Evolutionary conservation across 37 sponge, comb jelly and placozoan genomes (phyloP), one percentile per base, ranked within the genome.

Genomic region (Haliclona indistincta): DNA sequence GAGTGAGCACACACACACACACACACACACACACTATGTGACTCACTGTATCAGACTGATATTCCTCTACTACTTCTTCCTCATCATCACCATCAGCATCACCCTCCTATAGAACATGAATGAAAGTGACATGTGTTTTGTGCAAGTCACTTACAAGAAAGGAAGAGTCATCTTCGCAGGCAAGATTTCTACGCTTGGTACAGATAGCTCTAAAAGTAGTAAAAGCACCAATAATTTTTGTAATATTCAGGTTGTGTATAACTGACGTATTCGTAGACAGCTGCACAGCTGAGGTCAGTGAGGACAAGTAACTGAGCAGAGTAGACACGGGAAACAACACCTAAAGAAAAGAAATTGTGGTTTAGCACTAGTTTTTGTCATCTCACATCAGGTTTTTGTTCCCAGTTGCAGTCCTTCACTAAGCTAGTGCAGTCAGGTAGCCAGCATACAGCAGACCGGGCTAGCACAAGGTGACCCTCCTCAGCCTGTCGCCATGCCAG

Each of bases 381-480:
- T 17, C 51, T 47, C 51, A 47, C 51, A 47, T 47, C 51, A 47
- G 13, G 10, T 47, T 47, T 15, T 61, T 20, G 15, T 23, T 61
- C 33, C 28, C 33, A 61, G 15, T 61, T 61, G 28, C 28, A 64
- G 2, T 20, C 22, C 19, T 38, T 23, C 42, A 62, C 25, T 33
- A 49, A 22, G 40, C 42, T n/a, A 15, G 76, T 52, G 43, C 80
- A 80, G 3, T 8, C 22, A 0, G 86, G 78, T 3, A 91, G 64
- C 88, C 88, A 91, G 5, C 70, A 23, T n/a, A 66, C 71, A 1
- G 79, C 88, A n/a, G 79, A 68, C 33, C 68, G 67, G 38, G 56
- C 73, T 10, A 91, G 67, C 2, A 63, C 37, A 11, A 86, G 56
- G 65, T 86, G 92, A 10, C 87, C 92, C 5, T 71, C 53, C n/a